A percentile compares a stretch with the other conserved stretches of the same genome.
Conservation (phyloP, 2,888 invertebrate species). For the Timandra comae region DNA sequence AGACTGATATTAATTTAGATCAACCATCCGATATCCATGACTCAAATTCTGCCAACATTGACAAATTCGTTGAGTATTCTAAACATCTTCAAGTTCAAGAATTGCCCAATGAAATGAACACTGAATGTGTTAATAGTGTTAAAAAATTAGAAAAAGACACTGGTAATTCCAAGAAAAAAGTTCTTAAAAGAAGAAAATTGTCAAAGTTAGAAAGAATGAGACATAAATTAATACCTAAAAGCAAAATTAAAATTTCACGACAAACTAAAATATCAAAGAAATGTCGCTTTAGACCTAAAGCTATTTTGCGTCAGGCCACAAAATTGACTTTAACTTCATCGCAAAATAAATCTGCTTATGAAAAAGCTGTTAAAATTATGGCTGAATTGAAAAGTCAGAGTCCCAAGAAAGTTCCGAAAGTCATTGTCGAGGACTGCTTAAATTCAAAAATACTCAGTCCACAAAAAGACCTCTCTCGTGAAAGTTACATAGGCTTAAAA, state of each 20-base stretch:
- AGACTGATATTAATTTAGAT: too few relatives aligned
- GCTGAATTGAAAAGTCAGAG: slow-evolving; percentile 38
- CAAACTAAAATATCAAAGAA: slow-evolving; percentile 25
- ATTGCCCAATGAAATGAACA: too few relatives aligned
- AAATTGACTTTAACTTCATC: slow-evolving; percentile 23
- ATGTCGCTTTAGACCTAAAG: slow-evolving; percentile 22
- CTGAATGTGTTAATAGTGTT: too few relatives aligned
- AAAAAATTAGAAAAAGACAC: too few relatives aligned
- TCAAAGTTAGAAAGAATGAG: slow-evolving; percentile 46
- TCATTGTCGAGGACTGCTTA: slow-evolving; percentile 6
- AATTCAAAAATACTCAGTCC: neutral
- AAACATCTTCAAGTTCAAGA: too few relatives aligned
- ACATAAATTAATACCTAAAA: slow-evolving; percentile 40
- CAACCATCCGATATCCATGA: too few relatives aligned
- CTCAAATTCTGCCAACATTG: too few relatives aligned
- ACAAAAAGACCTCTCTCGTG: too few relatives aligned
- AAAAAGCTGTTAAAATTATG: slow-evolving; percentile 52
- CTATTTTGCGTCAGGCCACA: slow-evolving; percentile 14
- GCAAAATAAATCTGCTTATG: slow-evolving; percentile 45
- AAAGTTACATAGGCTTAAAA: too few relatives aligned
- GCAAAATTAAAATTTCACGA: slow-evolving; percentile 39
- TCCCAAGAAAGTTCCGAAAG: slow-evolving; percentile 3
- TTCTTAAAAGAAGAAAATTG: slow-evolving; percentile 32
- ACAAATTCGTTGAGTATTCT: too few relatives aligned
- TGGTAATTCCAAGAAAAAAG: too few relatives aligned